A percentile compares a stretch with the other conserved stretches of the same genome.
These are phyloP conservation scores for Coremacera marginata DNA, from an alignment of 2,888 invertebrate species.

Conservation along the genomic window DNA sequence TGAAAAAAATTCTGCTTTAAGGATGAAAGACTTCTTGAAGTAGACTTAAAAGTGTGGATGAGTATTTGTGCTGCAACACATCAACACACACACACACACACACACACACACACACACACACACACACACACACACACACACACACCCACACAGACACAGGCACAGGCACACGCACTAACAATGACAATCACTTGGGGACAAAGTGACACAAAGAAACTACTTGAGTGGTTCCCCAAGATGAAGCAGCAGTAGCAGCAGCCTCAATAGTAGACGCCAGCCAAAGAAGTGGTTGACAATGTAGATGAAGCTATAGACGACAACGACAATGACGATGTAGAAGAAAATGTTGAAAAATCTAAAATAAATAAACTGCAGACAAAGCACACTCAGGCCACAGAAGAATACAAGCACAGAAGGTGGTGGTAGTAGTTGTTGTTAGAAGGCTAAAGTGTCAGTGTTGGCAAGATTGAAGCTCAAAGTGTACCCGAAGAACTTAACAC, in stretches of 20 bases:
- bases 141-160: not conserved
- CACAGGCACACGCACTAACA: conserved; percentile 1
- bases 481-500: too few relatives aligned
- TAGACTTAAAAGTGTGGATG: conserved; percentile 32
- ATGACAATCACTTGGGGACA: not conserved
- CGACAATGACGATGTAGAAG: not conserved
- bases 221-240: not conserved
- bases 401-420: not conserved
- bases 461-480: too few relatives aligned
- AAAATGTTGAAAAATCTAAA: conserved; percentile 12
- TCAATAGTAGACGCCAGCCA: not conserved
- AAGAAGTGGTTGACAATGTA: conserved; percentile 22
- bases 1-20: not conserved
- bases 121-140: conserved; percentile 1
- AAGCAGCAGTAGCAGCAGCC: not conserved
- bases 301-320: not conserved
- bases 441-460: too few relatives aligned
- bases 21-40: conserved; percentile 30
- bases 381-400: not conserved
- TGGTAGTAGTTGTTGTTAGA: too few relatives aligned
- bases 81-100: conserved; percentile 22
- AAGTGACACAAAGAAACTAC: conserved; percentile 34
- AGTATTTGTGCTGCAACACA: conserved; percentile 31
- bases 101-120: not conserved
- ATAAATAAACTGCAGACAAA: conserved; percentile 35